These are phyloP conservation scores for Drosophila sulfurigaster DNA, from an alignment of 1,140 invertebrate species.

Conservation along the genomic window DNA sequence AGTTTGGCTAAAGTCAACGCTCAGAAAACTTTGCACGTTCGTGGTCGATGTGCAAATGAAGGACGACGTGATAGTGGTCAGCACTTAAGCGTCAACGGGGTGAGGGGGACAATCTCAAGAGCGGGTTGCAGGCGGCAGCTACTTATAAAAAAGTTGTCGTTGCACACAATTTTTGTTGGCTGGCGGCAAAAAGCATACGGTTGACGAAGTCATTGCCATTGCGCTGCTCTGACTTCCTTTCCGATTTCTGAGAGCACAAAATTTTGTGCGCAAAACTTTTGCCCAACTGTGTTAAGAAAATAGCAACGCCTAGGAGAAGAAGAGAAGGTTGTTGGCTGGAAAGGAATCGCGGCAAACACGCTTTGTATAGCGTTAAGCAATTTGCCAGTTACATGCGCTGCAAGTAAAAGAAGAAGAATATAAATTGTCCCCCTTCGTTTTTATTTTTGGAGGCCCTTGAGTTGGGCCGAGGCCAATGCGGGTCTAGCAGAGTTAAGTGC, in stretches of 20 bases:
- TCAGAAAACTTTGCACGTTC: constrained; percentile 64
- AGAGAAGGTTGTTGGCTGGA: neutral
- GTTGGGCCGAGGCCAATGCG: constrained; percentile 65
- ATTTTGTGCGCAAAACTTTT: constrained; percentile 63
- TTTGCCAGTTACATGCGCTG: constrained; percentile 78
- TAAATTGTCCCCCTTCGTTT: neutral
- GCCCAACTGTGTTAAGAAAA: constrained; percentile 80
- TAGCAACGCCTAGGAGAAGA: constrained; percentile 37
- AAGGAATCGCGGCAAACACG: constrained; percentile 22
- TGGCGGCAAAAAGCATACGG: constrained; percentile 7
- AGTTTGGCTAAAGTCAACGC: constrained; percentile 50
- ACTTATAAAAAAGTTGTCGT: constrained; percentile 74
- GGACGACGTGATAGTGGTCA: constrained; percentile 68
- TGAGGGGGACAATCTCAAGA: neutral
- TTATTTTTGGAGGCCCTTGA: constrained; percentile 15
- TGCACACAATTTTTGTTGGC: constrained; percentile 53
- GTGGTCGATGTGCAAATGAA: constrained; percentile 81
- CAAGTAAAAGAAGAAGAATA: neutral
- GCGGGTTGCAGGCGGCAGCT: constrained; percentile 37
- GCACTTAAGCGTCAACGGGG: constrained; percentile 6
- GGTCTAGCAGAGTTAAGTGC: constrained; percentile 79
- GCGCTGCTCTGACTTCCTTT: neutral
- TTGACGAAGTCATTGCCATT: constrained; percentile 7
- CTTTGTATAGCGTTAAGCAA: constrained; percentile 77
- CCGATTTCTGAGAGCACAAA: constrained; percentile 65